A percentile compares a stretch with the other conserved stretches of the same genome.
Conservation (phyloP, 2,797 vertebrate genomes). For the Fistularia tabacaria region DNA sequence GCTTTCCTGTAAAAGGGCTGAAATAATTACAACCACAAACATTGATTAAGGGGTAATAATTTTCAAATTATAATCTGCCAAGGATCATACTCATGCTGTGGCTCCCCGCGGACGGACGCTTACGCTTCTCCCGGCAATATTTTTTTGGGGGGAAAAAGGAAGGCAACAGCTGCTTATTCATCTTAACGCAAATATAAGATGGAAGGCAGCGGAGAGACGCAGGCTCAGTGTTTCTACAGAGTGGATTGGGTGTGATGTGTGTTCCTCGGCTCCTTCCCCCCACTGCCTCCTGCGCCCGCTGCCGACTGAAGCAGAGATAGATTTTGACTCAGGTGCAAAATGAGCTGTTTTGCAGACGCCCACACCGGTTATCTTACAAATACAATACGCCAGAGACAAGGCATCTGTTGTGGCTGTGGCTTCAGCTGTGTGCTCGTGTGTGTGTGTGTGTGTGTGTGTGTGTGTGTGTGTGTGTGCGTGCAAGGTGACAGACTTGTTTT, state of each 20-base stretch:
- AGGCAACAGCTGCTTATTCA: slow-evolving; percentile 51
- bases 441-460: background rate
- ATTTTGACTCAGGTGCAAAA: slow-evolving; percentile 75
- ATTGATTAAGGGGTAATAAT: slow-evolving; percentile 12
- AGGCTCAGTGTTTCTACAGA: slow-evolving; percentile 45
- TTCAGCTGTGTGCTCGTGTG: slow-evolving; percentile 6
- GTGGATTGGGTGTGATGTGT: slow-evolving; percentile 56
- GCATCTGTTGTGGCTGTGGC: slow-evolving; percentile 56
- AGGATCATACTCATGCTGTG: slow-evolving; percentile 18
- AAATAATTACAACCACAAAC: slow-evolving; percentile 11
- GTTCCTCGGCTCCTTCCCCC: slow-evolving; percentile 56
- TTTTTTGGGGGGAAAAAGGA: slow-evolving; percentile 37
- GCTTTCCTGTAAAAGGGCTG: background rate
- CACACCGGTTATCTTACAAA: slow-evolving; percentile 68
- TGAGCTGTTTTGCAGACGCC: slow-evolving; percentile 67
- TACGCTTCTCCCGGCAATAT: slow-evolving; percentile 17
- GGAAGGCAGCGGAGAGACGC: slow-evolving; percentile 48
- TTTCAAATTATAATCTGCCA: slow-evolving; percentile 21
- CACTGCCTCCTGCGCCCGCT: background rate
- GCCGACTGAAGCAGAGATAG: slow-evolving; percentile 60
- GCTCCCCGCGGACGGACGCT: slow-evolving; percentile 16
- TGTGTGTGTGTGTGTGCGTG: slow-evolving; percentile 8
- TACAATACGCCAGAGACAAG: slow-evolving; percentile 69
- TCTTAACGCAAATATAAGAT: slow-evolving; percentile 57
- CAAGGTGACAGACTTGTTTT: slow-evolving; percentile 3